Base-by-base conservation (phyloP, 2,113 vertebrate species). In the Taurulus bubalis region DNA sequence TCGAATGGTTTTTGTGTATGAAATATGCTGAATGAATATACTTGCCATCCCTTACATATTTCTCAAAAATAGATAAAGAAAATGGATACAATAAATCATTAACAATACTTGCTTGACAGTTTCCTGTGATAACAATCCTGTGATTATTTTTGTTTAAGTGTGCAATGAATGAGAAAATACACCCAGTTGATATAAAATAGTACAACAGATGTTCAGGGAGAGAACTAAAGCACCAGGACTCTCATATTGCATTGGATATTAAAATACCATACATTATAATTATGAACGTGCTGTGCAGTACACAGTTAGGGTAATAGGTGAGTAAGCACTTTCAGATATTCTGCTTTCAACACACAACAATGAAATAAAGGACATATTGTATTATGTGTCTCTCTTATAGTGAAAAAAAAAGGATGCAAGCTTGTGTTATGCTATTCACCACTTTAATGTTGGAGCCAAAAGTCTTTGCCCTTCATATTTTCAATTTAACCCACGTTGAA, bases 401-500 rank as follows among this genome's bases (percentile, higher is more conserved):
- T 9, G 18, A 47, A 9, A 38, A 75, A 45, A 42, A 53, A 45
- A 66, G 38, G 28, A 32, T 15, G 38, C 11, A 4, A 24, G 11
- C 32, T 51, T 0, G 3, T 12, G 5, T 24, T 51, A 6, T 42
- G 40, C 40, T 42, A 42, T 42, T 11, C 40, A 42, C 40, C 40
- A 42, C 40, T 42, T 42, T 14, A 42, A 42, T 42, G 40, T 42
- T 14, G 40, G 40, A 42, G 40, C 40, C 40, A 42, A 42, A 42
- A 42, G 64, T 77, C 22, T 3, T 70, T 58, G 32, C 42, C 71
- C 70, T 89, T 69, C 71, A 58, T 82, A 38, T 84, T 71, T 75
- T 80, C 2, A 49, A 42, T 65, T 81, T 67, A 75, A 76, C 73
- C 73, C 62, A 42, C 79, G 38, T 38, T 83, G 51, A 85, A 75